A percentile compares a stretch with the other conserved stretches of the same genome.
These are phyloP conservation scores for Enteromius trimaculatus DNA, from an alignment of 2,797 vertebrate species.

Conservation along the genomic window DNA sequence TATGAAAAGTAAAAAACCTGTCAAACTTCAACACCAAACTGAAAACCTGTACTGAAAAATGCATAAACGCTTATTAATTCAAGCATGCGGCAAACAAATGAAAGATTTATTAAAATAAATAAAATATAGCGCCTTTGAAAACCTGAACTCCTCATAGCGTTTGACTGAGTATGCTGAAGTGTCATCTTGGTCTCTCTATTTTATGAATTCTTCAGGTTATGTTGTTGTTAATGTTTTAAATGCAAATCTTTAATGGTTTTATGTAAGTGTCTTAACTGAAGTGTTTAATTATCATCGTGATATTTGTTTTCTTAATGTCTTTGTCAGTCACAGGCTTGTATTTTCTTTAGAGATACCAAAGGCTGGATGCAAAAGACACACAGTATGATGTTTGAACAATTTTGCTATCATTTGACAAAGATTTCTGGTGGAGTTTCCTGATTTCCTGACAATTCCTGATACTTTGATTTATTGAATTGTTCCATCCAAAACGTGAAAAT, in stretches of 20 bases:
- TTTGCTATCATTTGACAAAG: too few relatives aligned
- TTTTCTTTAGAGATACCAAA: too few relatives aligned
- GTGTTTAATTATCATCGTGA: not conserved
- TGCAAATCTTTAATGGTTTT: not conserved
- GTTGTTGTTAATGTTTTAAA: not conserved
- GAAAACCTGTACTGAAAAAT: not conserved
- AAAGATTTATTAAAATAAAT: not conserved
- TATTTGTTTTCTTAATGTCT: not conserved
- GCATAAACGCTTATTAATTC: not conserved
- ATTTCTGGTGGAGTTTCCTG: not conserved
- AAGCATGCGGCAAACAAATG: not conserved
- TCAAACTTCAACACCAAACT: not conserved
- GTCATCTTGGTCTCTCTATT: not conserved
- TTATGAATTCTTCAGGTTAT: not conserved
- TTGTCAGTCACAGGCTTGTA: not conserved
- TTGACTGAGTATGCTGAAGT: not conserved
- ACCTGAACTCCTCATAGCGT: not conserved
- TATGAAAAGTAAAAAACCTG: not conserved
- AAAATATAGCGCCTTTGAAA: not conserved
- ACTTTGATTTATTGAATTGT: not conserved
- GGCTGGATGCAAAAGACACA: too few relatives aligned
- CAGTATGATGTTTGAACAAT: too few relatives aligned
- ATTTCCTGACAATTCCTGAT: not conserved
- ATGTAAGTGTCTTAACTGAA: not conserved
- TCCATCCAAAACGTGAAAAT: not conserved